phyloP scores from a whole-genome alignment of 2,797 vertebrate species.

The Brachyalestes nurse region DNA sequence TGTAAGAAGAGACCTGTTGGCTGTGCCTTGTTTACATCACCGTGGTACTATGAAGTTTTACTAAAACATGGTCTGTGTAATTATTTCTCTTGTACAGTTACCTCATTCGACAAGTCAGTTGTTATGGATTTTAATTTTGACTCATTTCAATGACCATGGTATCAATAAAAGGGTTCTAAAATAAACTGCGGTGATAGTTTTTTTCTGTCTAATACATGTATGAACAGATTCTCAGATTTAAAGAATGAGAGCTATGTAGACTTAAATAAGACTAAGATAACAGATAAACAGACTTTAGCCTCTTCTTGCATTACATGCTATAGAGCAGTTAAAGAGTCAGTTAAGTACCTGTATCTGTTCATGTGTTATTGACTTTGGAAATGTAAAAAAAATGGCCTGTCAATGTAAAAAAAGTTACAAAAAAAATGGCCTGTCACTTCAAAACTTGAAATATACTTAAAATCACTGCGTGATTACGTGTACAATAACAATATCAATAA shows the following conservation, averaged over 20 bases:
- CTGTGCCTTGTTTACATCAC: background rate
- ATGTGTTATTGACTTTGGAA: too few species aligned
- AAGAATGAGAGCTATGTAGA: background rate
- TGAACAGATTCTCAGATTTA: background rate
- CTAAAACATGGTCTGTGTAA: background rate
- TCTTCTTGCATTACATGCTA: background rate
- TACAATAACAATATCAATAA: too few species aligned
- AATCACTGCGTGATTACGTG: too few species aligned
- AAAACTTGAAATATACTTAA: too few species aligned
- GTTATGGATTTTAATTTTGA: conserved; percentile 1
- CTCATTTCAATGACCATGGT: background rate
- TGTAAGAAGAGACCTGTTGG: background rate
- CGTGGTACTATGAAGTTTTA: background rate
- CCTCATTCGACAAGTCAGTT: background rate
- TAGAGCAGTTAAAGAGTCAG: too few species aligned
- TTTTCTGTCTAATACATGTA: background rate
- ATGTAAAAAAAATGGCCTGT: too few species aligned
- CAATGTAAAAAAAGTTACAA: too few species aligned
- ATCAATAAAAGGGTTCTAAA: background rate
- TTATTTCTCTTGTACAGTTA: background rate
- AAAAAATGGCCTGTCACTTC: too few species aligned
- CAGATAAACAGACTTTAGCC: background rate
- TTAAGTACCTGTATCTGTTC: too few species aligned
- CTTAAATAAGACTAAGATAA: background rate
- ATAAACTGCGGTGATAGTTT: conserved; percentile 8